Percentiles rank a stretch among this genome's conserved stretches.
Evolutionary conservation across 2,797 vertebrate genomes (phyloP).

Genomic region (Molothrus aeneus): DNA sequence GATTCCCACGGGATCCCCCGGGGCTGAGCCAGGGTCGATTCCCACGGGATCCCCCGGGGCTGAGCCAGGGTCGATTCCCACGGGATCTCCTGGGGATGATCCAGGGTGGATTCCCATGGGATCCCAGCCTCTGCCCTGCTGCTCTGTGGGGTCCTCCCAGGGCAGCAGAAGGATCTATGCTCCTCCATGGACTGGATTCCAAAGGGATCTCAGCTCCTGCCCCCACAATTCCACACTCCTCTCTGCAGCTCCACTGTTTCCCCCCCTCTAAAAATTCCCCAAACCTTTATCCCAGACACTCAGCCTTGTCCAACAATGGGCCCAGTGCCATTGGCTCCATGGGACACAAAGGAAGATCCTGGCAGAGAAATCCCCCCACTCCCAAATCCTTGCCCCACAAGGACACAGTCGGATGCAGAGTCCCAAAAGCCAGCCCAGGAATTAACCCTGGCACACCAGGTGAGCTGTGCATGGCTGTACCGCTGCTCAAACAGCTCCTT

Average conservation of each 20-base stretch:
- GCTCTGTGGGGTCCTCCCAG: accelerated
- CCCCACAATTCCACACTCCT: background rate
- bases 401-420: background rate
- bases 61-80: no score
- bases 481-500: background rate
- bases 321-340: accelerated
- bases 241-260: background rate
- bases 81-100: no score
- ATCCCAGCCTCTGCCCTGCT: background rate
- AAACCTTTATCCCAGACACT: background rate
- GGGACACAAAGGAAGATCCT: background rate
- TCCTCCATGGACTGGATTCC: background rate
- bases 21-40: no score
- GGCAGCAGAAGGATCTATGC: no score
- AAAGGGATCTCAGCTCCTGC: background rate
- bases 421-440: background rate
- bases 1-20: no score
- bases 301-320: accelerated
- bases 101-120: accelerated
- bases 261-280: background rate
- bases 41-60: no score
- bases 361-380: accelerated
- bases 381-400: background rate
- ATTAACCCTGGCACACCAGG: no score
- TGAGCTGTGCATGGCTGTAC: accelerated